These are phyloP conservation scores for Ciconia stormi DNA, from an alignment of 2,113 vertebrate genomes.

Conservation along the genomic window DNA sequence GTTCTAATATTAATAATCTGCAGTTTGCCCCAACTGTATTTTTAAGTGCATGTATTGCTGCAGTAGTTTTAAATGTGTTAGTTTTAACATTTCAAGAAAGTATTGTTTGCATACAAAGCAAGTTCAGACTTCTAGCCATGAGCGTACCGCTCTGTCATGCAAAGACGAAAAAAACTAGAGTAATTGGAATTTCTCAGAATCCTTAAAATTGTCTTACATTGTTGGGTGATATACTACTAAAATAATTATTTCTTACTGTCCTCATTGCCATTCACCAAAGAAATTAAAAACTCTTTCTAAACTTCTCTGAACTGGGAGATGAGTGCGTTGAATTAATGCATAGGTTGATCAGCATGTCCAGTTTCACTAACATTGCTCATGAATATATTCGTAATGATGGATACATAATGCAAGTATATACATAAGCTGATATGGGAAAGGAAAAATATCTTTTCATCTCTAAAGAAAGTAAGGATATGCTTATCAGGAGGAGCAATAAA, in stretches of 20 bases:
- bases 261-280: not conserved
- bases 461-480: not conserved
- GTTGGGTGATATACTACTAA: not conserved
- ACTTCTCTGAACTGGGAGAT: not conserved
- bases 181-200: not conserved
- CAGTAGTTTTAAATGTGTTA: not conserved
- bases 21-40: not conserved
- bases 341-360: not conserved
- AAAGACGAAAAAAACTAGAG: not conserved
- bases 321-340: not conserved
- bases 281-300: not conserved
- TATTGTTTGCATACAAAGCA: not conserved
- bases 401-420: not conserved
- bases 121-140: not conserved
- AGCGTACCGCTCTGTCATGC: not conserved
- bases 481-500: not conserved
- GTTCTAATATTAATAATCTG: not conserved
- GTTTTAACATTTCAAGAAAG: not conserved
- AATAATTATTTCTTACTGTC: not conserved
- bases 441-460: not conserved
- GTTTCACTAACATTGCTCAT: not conserved
- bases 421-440: not conserved
- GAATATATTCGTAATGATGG: not conserved
- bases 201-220: not conserved
- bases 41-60: not conserved